Percentiles rank a stretch among this genome's conserved stretches.
Evolutionary conservation across 2,797 vertebrate species (phyloP).

Genomic region (Artibeus jamaicensis): DNA sequence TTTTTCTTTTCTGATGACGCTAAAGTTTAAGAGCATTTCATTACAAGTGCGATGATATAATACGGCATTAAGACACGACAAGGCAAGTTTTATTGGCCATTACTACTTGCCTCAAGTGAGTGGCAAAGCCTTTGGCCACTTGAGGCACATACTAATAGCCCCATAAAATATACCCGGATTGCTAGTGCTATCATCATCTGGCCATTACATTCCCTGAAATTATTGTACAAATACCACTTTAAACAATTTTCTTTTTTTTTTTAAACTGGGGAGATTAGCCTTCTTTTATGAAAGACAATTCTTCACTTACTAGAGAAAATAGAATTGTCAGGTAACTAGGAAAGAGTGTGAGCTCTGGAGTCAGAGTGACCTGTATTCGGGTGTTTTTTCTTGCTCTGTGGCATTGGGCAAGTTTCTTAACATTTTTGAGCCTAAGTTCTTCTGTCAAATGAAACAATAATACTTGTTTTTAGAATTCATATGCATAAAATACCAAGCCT

Average conservation of each 20-base stretch:
- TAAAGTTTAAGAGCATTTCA: constrained; percentile 63
- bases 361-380: not conserved
- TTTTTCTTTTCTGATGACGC: constrained; percentile 43
- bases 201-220: constrained; percentile 58
- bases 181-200: constrained; percentile 47
- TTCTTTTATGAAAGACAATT: constrained; percentile 49
- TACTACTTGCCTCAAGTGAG: constrained; percentile 49
- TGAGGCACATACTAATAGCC: constrained; percentile 62
- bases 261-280: constrained; percentile 14
- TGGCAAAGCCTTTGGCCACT: constrained; percentile 48
- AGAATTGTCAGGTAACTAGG: not conserved
- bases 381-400: not conserved
- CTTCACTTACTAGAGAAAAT: constrained; percentile 38
- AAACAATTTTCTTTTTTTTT: constrained; percentile 39
- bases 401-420: not conserved
- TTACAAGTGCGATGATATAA: constrained; percentile 54
- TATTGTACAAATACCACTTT: constrained; percentile 59
- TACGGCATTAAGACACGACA: constrained; percentile 52
- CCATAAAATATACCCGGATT: constrained; percentile 37
- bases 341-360: not conserved
- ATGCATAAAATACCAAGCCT: not conserved
- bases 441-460: not conserved
- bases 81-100: constrained; percentile 62
- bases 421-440: not conserved
- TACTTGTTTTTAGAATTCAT: not conserved